These are phyloP conservation scores for Axea sp. DNA, from an alignment of 2,888 invertebrate genomes.

Conservation along the genomic window DNA sequence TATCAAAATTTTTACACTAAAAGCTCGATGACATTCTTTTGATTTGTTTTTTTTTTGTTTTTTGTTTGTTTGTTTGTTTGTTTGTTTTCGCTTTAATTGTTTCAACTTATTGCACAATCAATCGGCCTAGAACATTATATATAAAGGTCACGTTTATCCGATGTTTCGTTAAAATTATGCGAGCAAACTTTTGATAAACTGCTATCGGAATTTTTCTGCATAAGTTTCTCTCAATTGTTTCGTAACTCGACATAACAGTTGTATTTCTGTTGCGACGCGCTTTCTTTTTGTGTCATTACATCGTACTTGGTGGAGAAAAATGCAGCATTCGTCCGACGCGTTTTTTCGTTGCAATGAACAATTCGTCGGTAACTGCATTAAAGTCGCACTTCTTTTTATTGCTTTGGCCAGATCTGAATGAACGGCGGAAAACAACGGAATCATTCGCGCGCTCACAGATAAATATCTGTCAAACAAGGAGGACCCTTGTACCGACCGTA, in stretches of 20 bases:
- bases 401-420: constrained; percentile 26
- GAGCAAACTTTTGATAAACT: background rate
- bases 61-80: too few species aligned
- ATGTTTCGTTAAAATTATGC: constrained; percentile 15
- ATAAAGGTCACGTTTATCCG: background rate
- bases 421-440: constrained; percentile 45
- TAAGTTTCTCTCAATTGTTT: constrained; percentile 40
- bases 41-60: too few species aligned
- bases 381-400: constrained; percentile 43
- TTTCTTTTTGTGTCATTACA: constrained; percentile 19
- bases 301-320: constrained; percentile 1
- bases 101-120: background rate
- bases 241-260: constrained; percentile 40
- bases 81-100: too few species aligned
- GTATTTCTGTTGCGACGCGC: constrained; percentile 33
- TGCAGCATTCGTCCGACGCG: constrained; percentile 11
- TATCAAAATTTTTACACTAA: background rate
- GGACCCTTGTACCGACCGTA: constrained; percentile 24
- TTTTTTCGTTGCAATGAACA: constrained; percentile 36
- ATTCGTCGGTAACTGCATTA: constrained; percentile 43
- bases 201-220: constrained; percentile 10
- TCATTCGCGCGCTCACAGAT: constrained; percentile 36
- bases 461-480: constrained; percentile 48
- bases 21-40: too few species aligned
- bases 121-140: too few species aligned